Evolutionary conservation across 2,797 vertebrate genomes (phyloP).

Genomic region (Diglossa cyanea): DNA sequence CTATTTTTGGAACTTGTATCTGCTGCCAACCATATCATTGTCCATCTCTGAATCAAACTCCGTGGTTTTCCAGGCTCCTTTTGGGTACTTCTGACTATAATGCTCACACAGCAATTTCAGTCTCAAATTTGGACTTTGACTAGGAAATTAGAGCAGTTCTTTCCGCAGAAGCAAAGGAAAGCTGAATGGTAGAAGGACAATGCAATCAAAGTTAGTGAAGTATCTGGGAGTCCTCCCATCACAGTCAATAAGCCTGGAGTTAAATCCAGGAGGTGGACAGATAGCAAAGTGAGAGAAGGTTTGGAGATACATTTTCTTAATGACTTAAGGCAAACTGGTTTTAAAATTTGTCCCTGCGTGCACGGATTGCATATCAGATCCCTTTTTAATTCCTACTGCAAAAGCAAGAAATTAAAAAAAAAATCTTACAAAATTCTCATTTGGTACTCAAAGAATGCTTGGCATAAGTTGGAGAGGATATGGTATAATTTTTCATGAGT

Average conservation of each 20-base stretch:
- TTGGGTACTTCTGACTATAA: not conserved
- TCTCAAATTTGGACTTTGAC: not conserved
- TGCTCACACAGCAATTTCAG: not conserved
- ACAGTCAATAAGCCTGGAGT: not conserved
- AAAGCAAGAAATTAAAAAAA: not conserved
- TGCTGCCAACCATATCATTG: not conserved
- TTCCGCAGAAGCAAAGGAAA: not conserved
- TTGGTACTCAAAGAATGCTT: not conserved
- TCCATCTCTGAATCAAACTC: not conserved
- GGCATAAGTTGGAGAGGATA: not conserved
- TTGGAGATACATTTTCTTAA: not conserved
- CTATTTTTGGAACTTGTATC: not conserved
- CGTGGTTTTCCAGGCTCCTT: not conserved
- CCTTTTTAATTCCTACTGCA: not conserved
- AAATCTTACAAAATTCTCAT: not conserved
- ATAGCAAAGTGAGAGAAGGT: not conserved
- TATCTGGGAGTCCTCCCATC: not conserved
- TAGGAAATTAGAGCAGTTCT: not conserved
- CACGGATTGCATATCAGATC: not conserved
- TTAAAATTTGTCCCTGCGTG: not conserved
- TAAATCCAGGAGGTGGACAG: not conserved
- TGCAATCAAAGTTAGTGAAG: not conserved
- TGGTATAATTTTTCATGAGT: constrained; percentile 2
- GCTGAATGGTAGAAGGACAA: not conserved
- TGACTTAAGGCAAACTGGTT: not conserved